Evolutionary conservation across 2,888 invertebrate genomes (phyloP).

Genomic region (Drosophila demipolita): DNA sequence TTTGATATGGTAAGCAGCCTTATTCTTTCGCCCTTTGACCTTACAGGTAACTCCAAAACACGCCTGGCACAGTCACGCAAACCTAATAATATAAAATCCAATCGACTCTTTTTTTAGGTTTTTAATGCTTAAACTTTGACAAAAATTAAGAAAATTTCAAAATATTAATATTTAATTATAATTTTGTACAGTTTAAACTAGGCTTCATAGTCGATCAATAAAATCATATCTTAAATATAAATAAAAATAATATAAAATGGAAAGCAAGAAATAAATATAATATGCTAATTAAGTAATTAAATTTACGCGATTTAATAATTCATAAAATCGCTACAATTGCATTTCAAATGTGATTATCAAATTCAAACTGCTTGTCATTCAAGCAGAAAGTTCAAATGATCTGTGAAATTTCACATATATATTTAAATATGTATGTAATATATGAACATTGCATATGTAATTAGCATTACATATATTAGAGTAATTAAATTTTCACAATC

Average conservation of each 20-base stretch:
- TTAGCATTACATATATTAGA: slow-evolving; percentile 1
- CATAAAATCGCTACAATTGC: neutral
- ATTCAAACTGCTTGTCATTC: slow-evolving; percentile 30
- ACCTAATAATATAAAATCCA: neutral
- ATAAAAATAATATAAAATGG: neutral
- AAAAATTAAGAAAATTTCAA: no score
- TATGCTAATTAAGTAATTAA: neutral
- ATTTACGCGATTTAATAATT: neutral
- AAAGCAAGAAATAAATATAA: neutral
- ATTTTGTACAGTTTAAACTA: no score
- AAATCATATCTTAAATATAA: no score
- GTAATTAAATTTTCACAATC: neutral
- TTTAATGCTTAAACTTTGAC: neutral
- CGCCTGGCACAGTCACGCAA: slow-evolving; percentile 16
- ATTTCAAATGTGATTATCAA: slow-evolving; percentile 14
- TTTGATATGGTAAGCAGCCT: slow-evolving; percentile 91
- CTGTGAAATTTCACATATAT: slow-evolving; percentile 22
- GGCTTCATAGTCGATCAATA: no score
- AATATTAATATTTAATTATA: no score
- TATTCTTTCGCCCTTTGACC: slow-evolving; percentile 7
- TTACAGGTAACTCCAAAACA: neutral
- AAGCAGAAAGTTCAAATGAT: slow-evolving; percentile 39
- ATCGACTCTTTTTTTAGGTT: neutral
- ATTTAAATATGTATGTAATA: neutral
- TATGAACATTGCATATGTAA: neutral